Percentiles rank a stretch among this genome's conserved stretches.
Evolutionary conservation across 2,888 invertebrate species (phyloP).

Genomic region (Carcina quercana): DNA sequence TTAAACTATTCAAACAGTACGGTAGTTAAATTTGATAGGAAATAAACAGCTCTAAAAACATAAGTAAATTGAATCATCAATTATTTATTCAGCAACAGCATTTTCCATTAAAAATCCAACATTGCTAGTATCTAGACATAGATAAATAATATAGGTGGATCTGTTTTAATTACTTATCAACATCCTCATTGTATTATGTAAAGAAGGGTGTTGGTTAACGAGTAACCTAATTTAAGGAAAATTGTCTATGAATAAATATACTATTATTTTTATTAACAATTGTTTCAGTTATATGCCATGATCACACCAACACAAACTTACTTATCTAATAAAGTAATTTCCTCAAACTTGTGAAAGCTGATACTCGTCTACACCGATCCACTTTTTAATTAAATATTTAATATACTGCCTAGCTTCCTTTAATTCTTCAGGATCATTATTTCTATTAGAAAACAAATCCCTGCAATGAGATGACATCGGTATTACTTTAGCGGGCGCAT

Average conservation of each 20-base stretch:
- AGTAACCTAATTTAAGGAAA: conserved; percentile 64
- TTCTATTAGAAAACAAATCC: conserved; percentile 41
- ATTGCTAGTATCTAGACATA: too few species aligned
- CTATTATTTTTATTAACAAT: conserved; percentile 42
- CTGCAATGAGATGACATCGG: conserved; percentile 45
- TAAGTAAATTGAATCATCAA: too few species aligned
- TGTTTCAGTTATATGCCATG: conserved; percentile 16
- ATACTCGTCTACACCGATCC: conserved; percentile 43
- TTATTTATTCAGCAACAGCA: too few species aligned
- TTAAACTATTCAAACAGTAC: too few species aligned
- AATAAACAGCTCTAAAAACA: too few species aligned
- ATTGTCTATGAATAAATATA: conserved; percentile 59
- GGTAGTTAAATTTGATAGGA: too few species aligned
- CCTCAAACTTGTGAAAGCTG: not conserved
- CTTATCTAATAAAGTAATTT: not conserved
- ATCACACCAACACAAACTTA: not conserved
- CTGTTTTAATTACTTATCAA: too few species aligned
- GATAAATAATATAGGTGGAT: not conserved
- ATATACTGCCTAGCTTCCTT: conserved; percentile 43
- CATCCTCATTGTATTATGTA: conserved; percentile 54
- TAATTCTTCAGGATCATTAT: conserved; percentile 43
- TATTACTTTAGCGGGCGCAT: conserved; percentile 50
- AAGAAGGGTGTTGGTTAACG: conserved; percentile 63
- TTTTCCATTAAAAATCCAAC: too few species aligned
- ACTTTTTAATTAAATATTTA: conserved; percentile 48